Evolutionary conservation across 2,888 invertebrate species (phyloP).

Genomic region (Congeria kusceri): DNA sequence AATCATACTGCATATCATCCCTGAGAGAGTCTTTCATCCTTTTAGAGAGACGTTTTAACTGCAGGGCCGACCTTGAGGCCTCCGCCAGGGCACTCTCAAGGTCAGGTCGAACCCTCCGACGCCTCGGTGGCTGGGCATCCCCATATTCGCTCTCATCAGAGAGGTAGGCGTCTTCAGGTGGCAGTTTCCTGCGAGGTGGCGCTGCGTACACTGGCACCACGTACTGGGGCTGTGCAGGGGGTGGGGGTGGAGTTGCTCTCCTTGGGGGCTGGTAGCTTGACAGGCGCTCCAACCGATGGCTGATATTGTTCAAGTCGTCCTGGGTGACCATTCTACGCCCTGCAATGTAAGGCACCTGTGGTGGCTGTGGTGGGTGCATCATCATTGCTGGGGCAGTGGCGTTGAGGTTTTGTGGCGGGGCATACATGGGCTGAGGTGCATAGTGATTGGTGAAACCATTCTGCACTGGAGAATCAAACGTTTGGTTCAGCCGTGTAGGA

Average conservation of each 20-base stretch:
- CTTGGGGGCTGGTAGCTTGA: conserved; percentile 74
- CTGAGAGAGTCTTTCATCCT: conserved; percentile 79
- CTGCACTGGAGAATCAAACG: conserved; percentile 51
- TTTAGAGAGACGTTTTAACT: conserved; percentile 77
- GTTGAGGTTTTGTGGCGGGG: conserved; percentile 50
- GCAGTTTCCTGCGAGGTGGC: conserved; percentile 68
- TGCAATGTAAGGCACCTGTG: conserved; percentile 33
- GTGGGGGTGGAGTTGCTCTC: conserved; percentile 67
- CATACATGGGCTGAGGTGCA: conserved; percentile 9
- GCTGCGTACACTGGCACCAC: conserved; percentile 68
- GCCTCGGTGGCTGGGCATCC: conserved; percentile 63
- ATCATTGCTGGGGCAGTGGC: conserved; percentile 54
- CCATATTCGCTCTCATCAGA: conserved; percentile 73
- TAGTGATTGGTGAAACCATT: conserved; percentile 55
- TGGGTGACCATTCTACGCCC: conserved; percentile 73
- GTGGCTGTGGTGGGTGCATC: conserved; percentile 52
- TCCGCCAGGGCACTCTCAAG: conserved; percentile 74
- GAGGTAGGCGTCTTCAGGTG: conserved; percentile 71
- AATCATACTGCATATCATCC: conserved; percentile 74
- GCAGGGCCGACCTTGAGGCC: conserved; percentile 74
- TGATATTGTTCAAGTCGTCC: conserved; percentile 76
- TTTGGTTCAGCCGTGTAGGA: conserved; percentile 68
- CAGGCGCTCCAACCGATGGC: conserved; percentile 75
- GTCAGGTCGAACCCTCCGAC: conserved; percentile 52
- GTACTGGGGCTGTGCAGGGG: conserved; percentile 68